Percentiles rank a stretch among this genome's conserved stretches.
These are phyloP conservation scores for Papilio polyxenes DNA, from an alignment of 1,140 invertebrate species.

Conservation along the genomic window DNA sequence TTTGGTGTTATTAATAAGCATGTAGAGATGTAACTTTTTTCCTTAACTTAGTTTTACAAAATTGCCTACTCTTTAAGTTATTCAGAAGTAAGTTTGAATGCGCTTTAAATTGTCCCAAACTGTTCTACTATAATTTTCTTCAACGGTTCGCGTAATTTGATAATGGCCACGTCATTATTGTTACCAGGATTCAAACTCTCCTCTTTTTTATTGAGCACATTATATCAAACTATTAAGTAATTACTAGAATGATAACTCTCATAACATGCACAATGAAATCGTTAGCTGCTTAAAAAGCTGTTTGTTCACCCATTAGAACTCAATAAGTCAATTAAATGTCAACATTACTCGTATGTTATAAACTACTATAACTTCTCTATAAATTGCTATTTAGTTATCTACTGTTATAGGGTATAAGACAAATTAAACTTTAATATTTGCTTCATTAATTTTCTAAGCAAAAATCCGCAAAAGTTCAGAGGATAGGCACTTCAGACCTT, in stretches of 20 bases:
- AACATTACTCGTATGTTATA: neutral
- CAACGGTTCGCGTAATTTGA: neutral
- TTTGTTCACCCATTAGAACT: neutral
- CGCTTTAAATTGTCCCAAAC: too few relatives aligned
- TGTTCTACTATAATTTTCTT: too few relatives aligned
- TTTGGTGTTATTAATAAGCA: neutral
- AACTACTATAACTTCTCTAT: neutral
- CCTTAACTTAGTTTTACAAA: neutral
- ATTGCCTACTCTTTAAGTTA: neutral
- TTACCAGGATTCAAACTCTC: neutral
- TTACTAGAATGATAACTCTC: neutral
- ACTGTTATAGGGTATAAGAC: neutral
- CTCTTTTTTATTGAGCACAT: neutral
- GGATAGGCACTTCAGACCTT: neutral
- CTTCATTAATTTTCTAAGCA: neutral
- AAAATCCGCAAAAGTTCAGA: neutral
- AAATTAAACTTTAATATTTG: neutral
- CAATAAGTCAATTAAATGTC: neutral
- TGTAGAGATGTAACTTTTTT: neutral
- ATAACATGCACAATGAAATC: neutral
- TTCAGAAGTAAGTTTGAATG: too few relatives aligned
- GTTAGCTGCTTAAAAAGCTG: neutral
- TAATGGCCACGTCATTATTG: neutral
- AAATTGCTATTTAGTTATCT: neutral
- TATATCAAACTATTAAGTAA: neutral